A percentile compares a stretch with the other conserved stretches of the same genome.
phyloP scores from a whole-genome alignment of 2,888 invertebrate genomes.

The Tipula confusa region DNA sequence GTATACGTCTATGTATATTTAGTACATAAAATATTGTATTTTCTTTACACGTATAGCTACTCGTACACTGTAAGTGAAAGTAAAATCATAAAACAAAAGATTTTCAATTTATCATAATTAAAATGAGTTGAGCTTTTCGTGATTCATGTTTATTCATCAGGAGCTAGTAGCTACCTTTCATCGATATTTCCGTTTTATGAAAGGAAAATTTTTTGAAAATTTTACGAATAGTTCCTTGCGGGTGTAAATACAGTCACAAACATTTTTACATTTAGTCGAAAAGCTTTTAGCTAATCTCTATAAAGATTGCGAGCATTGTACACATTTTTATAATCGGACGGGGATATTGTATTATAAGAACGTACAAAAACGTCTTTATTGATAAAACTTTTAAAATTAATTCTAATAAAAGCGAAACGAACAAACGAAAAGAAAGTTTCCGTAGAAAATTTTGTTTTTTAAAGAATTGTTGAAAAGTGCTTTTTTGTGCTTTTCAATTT shows the following conservation, averaged over 20 bases:
- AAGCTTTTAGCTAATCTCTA: not conserved
- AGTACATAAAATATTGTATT: not conserved
- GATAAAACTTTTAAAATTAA: conserved; percentile 20
- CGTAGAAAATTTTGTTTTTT: not conserved
- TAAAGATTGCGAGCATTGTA: not conserved
- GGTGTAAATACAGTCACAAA: not conserved
- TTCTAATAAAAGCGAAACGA: not conserved
- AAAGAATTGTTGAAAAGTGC: not conserved
- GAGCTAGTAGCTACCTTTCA: not conserved
- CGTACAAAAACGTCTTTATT: not conserved
- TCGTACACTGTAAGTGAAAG: not conserved
- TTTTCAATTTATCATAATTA: conserved; percentile 12
- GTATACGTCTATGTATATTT: not conserved
- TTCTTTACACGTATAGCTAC: not conserved
- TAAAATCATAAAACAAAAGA: not conserved
- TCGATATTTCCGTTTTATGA: not conserved
- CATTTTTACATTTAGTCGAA: not conserved
- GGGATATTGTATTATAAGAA: not conserved
- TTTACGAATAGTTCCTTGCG: not conserved
- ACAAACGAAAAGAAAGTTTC: not conserved
- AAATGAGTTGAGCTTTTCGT: conserved; percentile 20
- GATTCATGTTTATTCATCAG: not conserved
- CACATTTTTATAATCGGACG: not conserved
- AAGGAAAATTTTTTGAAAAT: not conserved
- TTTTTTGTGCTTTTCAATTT: conserved; percentile 20